phyloP scores from a whole-genome alignment of 2,113 vertebrate genomes.

The Pogonocichla stellata region DNA sequence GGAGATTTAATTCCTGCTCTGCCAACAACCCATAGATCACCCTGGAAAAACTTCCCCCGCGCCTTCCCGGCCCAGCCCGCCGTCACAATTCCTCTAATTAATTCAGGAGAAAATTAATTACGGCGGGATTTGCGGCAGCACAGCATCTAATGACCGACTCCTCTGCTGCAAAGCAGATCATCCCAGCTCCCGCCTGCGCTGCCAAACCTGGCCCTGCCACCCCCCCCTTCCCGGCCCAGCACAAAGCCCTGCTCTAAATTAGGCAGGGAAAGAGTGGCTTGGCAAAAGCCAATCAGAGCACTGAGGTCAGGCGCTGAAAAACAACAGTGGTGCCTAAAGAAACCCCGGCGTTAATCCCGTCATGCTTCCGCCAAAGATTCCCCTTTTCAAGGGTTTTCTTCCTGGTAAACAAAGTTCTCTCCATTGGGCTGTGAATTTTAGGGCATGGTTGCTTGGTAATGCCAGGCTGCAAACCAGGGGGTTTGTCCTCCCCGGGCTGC shows the following conservation, averaged over 20 bases:
- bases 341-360: conserved; percentile 66
- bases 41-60: conserved; percentile 20
- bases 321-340: conserved; percentile 74
- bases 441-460: conserved; percentile 73
- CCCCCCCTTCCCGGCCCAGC: not conserved
- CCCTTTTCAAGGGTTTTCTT: conserved; percentile 78
- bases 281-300: conserved; percentile 52
- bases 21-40: conserved; percentile 1
- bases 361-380: conserved; percentile 76
- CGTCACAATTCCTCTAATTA: conserved; percentile 78
- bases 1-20: not conserved
- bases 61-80: not conserved
- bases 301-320: conserved; percentile 74
- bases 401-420: conserved; percentile 77
- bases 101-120: conserved; percentile 88
- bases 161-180: conserved; percentile 18
- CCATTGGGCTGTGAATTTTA: conserved; percentile 65
- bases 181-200: conserved; percentile 27
- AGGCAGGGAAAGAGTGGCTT: conserved; percentile 72
- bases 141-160: conserved; percentile 55
- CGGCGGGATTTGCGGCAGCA: conserved; percentile 71
- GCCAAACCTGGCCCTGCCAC: not conserved
- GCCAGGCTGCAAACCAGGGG: not conserved
- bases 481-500: not conserved
- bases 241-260: conserved; percentile 68